Evolutionary conservation across 2,888 invertebrate genomes (phyloP).

Genomic region (Hypselothyrea guttata): DNA sequence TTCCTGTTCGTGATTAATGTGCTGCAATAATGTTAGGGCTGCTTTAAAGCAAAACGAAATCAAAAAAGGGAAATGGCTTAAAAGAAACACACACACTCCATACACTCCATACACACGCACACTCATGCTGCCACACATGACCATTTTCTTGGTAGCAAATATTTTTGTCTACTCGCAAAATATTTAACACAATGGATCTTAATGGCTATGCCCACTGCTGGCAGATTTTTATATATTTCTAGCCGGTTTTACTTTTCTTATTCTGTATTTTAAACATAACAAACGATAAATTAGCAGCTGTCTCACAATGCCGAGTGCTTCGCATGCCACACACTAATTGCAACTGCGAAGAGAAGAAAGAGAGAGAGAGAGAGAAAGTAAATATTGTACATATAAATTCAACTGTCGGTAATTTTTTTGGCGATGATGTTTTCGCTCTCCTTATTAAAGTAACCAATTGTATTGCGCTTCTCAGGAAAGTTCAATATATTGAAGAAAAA

Average conservation of each 20-base stretch:
- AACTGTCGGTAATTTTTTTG: slow-evolving; percentile 26
- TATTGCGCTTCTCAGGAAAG: slow-evolving; percentile 17
- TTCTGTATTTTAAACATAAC: slow-evolving; percentile 66
- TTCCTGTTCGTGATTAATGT: slow-evolving; percentile 71
- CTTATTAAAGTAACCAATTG: slow-evolving; percentile 32
- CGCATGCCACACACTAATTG: slow-evolving; percentile 65
- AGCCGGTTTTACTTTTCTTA: slow-evolving; percentile 16
- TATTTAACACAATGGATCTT: slow-evolving; percentile 69
- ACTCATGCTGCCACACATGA: slow-evolving; percentile 18
- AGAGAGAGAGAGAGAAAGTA: no score
- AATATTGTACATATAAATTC: slow-evolving; percentile 53
- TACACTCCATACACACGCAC: slow-evolving; percentile 24
- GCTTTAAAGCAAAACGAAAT: slow-evolving; percentile 59
- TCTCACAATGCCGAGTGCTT: slow-evolving; percentile 55
- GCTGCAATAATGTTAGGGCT: slow-evolving; percentile 66
- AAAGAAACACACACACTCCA: slow-evolving; percentile 51
- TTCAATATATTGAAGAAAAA: no score
- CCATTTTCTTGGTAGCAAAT: slow-evolving; percentile 65
- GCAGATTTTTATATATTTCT: slow-evolving; percentile 36
- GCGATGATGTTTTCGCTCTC: background rate
- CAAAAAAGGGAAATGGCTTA: slow-evolving; percentile 55
- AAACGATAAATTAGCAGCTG: slow-evolving; percentile 67
- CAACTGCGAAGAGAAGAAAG: slow-evolving; percentile 34
- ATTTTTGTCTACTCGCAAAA: slow-evolving; percentile 68
- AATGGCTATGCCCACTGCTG: slow-evolving; percentile 55